A percentile compares a stretch with the other conserved stretches of the same genome.
Evolutionary conservation across 2,797 vertebrate genomes (phyloP).

Genomic region (Percopsis omiscomaycus): DNA sequence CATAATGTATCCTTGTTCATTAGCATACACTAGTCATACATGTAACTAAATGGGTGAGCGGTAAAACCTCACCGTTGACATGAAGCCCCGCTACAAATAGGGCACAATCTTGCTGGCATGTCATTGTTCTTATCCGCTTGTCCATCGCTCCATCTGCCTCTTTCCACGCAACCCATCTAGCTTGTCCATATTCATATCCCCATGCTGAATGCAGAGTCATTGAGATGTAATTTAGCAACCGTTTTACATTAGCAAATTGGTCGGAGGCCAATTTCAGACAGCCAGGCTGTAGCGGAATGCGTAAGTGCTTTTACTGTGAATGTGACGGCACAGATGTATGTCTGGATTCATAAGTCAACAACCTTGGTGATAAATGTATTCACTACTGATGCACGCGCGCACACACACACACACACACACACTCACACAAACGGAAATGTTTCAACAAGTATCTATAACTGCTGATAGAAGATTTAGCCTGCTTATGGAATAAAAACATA

Average conservation of each 20-base stretch:
- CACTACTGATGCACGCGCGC: background rate
- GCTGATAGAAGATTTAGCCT: too few relatives aligned
- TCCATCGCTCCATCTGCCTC: conserved; percentile 2
- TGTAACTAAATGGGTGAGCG: conserved; percentile 17
- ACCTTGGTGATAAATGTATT: conserved; percentile 22
- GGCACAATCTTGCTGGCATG: background rate
- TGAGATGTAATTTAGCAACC: conserved; percentile 64
- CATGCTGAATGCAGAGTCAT: conserved; percentile 54
- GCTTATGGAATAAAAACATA: too few relatives aligned
- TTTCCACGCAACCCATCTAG: conserved; percentile 15
- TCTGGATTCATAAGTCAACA: conserved; percentile 61
- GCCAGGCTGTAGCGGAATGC: conserved; percentile 38
- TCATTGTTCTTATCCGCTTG: conserved; percentile 1
- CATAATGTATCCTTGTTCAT: conserved; percentile 27
- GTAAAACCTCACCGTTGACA: conserved; percentile 19
- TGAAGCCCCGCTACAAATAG: background rate
- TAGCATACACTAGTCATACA: conserved; percentile 21
- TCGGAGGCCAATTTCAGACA: conserved; percentile 43
- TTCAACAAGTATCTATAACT: background rate
- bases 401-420: background rate
- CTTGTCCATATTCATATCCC: conserved; percentile 58
- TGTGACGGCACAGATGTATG: conserved; percentile 42
- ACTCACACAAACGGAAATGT: background rate
- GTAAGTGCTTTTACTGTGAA: conserved; percentile 24
- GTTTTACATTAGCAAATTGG: conserved; percentile 64